Evolutionary conservation across 2,797 vertebrate genomes (phyloP), one percentile per base, ranked within the genome.

Genomic region (Danio kyathit): DNA sequence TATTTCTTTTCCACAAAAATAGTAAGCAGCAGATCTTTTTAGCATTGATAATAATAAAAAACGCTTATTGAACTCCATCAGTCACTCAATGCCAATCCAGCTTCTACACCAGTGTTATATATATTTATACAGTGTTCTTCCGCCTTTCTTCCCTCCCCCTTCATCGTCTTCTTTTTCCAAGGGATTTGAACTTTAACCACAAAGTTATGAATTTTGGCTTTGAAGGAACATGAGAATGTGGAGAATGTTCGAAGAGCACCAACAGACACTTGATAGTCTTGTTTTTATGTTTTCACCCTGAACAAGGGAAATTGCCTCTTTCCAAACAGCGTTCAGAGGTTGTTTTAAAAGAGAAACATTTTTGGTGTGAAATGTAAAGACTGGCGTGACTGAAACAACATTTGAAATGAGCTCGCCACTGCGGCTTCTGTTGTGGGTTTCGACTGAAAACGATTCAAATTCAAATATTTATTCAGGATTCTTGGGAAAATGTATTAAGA

Each of bases 161-260:
- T 84, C 82, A 29, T 84, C 81, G 77, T 52, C 75, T 88, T 78
- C 66, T 86, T 86, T 76, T 89, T 80, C 84, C 17, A 67, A 63
- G 48, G 77, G 78, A 85, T 91, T 88, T 94, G 92, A 94, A 94
- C 93, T 92, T 91, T 93, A 91, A 92, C 92, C 90, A 13, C 89
- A 88, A 85, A 88, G 89, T 94, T 94, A 94, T 94, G 92, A 92
- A 92, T 92, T 91, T 92, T 92, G 89, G 89, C 91, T 90, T 80
- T 83, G 86, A 88, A 88, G 90, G 86, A 88, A 78, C 80, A 90
- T 86, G 87, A 90, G 89, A 82, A 79, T 54, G 72, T 87, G 48
- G 84, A 89, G 91, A 91, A 91, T 83, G 90, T 82, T 87, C 89
- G 90, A 56, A 76, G 38, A 52, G 17, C 85, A 86, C 86, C 83